These are phyloP conservation scores for Erpetoichthys calabaricus DNA, from an alignment of 2,797 vertebrate genomes.

Conservation along the genomic window DNA sequence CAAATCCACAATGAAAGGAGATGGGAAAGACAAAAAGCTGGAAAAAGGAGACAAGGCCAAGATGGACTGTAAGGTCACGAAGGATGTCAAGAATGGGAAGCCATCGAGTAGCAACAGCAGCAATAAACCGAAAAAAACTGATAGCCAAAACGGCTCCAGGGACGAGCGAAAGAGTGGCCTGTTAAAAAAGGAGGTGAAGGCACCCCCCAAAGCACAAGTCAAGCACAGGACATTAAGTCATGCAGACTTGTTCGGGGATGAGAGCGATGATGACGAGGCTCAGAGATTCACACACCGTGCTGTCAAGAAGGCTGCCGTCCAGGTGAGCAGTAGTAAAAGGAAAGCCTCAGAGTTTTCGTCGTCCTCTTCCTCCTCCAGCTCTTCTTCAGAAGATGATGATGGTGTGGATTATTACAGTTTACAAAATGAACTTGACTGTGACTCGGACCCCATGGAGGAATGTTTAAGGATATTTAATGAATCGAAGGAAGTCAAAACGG, in stretches of 20 bases:
- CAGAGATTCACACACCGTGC: slow-evolving; percentile 33
- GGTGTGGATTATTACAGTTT: slow-evolving; percentile 57
- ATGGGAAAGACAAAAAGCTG: background rate
- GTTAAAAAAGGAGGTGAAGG: slow-evolving; percentile 24
- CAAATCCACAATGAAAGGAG: slow-evolving; percentile 38
- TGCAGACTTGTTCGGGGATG: slow-evolving; percentile 79
- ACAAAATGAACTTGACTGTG: slow-evolving; percentile 74
- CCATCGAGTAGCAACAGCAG: slow-evolving; percentile 21
- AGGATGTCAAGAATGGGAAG: slow-evolving; percentile 47
- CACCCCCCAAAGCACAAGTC: slow-evolving; percentile 15
- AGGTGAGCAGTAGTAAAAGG: slow-evolving; percentile 33
- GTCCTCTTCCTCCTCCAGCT: slow-evolving; percentile 44
- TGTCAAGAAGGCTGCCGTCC: slow-evolving; percentile 29
- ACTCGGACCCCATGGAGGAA: slow-evolving; percentile 91
- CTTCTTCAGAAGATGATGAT: slow-evolving; percentile 2
- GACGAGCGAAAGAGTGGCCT: slow-evolving; percentile 31
- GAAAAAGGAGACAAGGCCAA: slow-evolving; percentile 31
- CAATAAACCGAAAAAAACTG: slow-evolving; percentile 25
- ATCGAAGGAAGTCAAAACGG: slow-evolving; percentile 79
- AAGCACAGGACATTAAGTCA: slow-evolving; percentile 65
- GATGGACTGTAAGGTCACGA: slow-evolving; percentile 29
- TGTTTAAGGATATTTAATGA: slow-evolving; percentile 93
- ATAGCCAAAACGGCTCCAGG: slow-evolving; percentile 23
- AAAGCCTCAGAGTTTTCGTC: slow-evolving; percentile 29
- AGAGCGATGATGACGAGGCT: slow-evolving; percentile 70